Evolutionary conservation across 2,888 invertebrate species (phyloP).

Genomic region (Steinernema carpocapsae): DNA sequence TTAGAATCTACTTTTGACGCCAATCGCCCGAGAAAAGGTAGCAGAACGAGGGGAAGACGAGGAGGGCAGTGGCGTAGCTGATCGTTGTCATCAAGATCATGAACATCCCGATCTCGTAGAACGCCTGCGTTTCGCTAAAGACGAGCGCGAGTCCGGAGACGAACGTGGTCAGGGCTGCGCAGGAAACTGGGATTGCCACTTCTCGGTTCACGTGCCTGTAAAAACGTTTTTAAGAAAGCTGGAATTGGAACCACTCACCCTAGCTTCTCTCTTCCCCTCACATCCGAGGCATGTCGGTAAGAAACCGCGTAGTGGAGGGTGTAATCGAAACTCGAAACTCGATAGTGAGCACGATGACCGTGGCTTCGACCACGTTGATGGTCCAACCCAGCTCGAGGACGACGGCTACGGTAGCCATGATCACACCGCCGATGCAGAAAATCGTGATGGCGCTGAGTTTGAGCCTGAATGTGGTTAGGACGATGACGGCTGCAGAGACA

Average conservation of each 20-base stretch:
- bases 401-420: slow-evolving; percentile 79
- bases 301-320: slow-evolving; percentile 88
- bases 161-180: slow-evolving; percentile 88
- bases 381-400: slow-evolving; percentile 80
- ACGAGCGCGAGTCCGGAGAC: slow-evolving; percentile 87
- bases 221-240: not conserved
- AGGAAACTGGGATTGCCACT: slow-evolving; percentile 76
- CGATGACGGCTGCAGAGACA: slow-evolving; percentile 80
- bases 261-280: not conserved
- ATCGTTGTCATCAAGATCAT: slow-evolving; percentile 83
- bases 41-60: slow-evolving; percentile 72
- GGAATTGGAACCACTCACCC: not conserved
- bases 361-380: slow-evolving; percentile 89
- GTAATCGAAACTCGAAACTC: slow-evolving; percentile 91
- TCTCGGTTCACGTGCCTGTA: slow-evolving; percentile 5
- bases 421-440: slow-evolving; percentile 73
- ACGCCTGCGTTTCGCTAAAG: slow-evolving; percentile 85
- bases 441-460: slow-evolving; percentile 77
- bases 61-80: slow-evolving; percentile 89
- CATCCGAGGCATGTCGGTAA: not conserved
- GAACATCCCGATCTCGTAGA: slow-evolving; percentile 89
- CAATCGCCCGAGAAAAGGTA: not conserved
- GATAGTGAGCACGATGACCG: slow-evolving; percentile 88
- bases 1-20: not conserved
- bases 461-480: slow-evolving; percentile 82